Evolutionary conservation across 2,888 invertebrate genomes (phyloP).

Genomic region (Ophion slaviceki): DNA sequence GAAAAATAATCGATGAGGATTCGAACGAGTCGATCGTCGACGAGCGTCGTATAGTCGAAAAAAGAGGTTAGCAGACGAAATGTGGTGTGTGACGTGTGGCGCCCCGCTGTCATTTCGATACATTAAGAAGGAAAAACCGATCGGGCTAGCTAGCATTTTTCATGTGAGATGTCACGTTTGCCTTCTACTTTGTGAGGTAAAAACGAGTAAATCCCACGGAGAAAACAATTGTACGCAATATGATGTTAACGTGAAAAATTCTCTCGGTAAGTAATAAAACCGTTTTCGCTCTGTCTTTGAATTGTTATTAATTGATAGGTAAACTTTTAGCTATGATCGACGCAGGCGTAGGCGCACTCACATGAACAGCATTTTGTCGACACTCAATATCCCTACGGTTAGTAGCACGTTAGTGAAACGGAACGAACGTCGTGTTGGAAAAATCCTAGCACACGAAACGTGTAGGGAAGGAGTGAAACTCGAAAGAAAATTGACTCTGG

Average conservation of each 20-base stretch:
- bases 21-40: background rate
- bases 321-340: conserved; percentile 35
- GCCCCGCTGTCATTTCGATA: conserved; percentile 40
- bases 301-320: background rate
- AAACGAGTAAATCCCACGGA: background rate
- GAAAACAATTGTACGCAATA: background rate
- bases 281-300: background rate
- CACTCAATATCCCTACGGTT: conserved; percentile 25
- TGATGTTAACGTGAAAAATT: conserved; percentile 29
- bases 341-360: conserved; percentile 25
- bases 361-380: conserved; percentile 36
- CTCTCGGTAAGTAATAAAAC: conserved; percentile 2
- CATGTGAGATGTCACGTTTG: conserved; percentile 20
- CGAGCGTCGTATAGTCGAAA: conserved; percentile 17
- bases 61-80: conserved; percentile 22
- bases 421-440: conserved; percentile 3
- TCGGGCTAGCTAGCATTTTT: conserved; percentile 25
- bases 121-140: background rate
- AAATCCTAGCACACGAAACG: background rate
- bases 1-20: conserved; percentile 8
- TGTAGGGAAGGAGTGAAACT: background rate
- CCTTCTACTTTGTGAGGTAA: background rate
- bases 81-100: conserved; percentile 34
- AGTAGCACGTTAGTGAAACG: background rate
- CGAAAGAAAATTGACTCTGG: background rate